Base-by-base conservation (phyloP, 2,888 invertebrate genomes). In the Muscina levida region DNA sequence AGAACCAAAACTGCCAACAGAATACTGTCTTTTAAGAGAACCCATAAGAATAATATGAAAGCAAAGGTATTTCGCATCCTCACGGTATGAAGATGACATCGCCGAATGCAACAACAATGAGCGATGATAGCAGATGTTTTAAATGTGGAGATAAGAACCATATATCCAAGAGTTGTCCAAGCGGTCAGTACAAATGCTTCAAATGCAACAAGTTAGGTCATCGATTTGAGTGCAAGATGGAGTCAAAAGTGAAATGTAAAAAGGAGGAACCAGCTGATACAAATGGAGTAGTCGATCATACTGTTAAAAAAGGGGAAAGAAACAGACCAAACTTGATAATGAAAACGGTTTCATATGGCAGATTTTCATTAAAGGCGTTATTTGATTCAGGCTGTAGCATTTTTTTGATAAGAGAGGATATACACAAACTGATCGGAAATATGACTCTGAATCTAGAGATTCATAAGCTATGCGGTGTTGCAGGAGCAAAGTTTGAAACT, bases 301-400 rank as follows among this genome's bases (percentile, higher is more conserved):
- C n/a, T n/a, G n/a, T n/a, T n/a, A n/a, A n/a, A n/a, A n/a, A n/a
- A n/a, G n/a, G n/a, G n/a, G n/a, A n/a, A n/a, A n/a, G n/a, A n/a
- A n/a, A n/a, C n/a, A n/a, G n/a, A n/a, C n/a, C n/a, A n/a, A n/a
- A n/a, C n/a, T n/a, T n/a, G n/a, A n/a, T n/a, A n/a, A n/a, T n/a
- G n/a, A n/a, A n/a, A n/a, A n/a, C n/a, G n/a, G n/a, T n/a, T n/a
- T n/a, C n/a, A n/a, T n/a, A n/a, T n/a, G n/a, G n/a, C n/a, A n/a
- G n/a, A n/a, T 44, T n/a, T n/a, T n/a, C n/a, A n/a, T n/a, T n/a
- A n/a, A n/a, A n/a, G n/a, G n/a, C n/a, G n/a, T n/a, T n/a, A n/a
- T n/a, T 44, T 11, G 44, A 44, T n/a, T 44, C 44, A 44, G 44
- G 44, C n/a, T 44, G 44, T 11, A 44, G 44, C n/a, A 44, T 44